phyloP scores from a whole-genome alignment of 1,140 invertebrate species.

The Kradibia gibbosae region DNA sequence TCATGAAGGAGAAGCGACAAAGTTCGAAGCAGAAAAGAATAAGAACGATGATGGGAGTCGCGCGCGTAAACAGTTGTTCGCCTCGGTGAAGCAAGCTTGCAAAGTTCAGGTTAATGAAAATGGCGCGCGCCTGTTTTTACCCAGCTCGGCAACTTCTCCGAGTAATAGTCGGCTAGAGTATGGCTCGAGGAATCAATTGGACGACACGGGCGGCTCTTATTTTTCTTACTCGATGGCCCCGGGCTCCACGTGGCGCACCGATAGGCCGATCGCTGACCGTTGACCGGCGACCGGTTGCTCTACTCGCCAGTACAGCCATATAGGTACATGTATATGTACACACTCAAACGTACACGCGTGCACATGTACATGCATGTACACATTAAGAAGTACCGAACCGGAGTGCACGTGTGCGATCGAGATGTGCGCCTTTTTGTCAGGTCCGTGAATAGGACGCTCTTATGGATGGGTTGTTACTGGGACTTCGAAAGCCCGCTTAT shows the following conservation, averaged over 20 bases:
- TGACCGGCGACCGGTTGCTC: neutral
- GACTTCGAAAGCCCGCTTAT: too few relatives aligned
- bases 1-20: neutral
- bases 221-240: neutral
- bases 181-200: slow-evolving; percentile 28
- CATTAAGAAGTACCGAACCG: too few relatives aligned
- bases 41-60: neutral
- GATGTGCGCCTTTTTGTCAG: neutral
- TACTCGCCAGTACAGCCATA: neutral
- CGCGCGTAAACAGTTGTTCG: neutral
- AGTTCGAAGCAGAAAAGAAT: neutral
- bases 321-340: too few relatives aligned
- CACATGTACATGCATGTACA: too few relatives aligned
- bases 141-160: neutral
- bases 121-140: neutral
- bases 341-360: too few relatives aligned
- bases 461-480: neutral
- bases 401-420: neutral
- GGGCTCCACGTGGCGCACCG: neutral
- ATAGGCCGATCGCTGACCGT: neutral
- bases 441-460: neutral
- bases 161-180: neutral
- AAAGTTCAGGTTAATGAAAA: slow-evolving; percentile 34
- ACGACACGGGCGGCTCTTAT: neutral
- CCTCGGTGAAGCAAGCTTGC: neutral